A percentile compares a stretch with the other conserved stretches of the same genome.
phyloP scores from a whole-genome alignment of 2,888 invertebrate genomes.

The Hirtodrosophila alboralis region DNA sequence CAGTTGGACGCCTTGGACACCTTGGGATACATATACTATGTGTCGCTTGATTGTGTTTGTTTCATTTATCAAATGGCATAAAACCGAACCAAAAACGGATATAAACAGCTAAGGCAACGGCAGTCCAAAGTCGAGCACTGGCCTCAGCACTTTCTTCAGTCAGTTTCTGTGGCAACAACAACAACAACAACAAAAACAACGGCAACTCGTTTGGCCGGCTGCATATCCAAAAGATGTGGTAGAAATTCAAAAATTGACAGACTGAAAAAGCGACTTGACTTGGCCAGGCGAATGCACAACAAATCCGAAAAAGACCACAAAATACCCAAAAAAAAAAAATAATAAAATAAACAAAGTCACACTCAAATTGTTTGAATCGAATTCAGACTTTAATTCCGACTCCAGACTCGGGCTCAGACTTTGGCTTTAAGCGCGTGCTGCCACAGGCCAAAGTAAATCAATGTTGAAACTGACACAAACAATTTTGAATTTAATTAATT shows the following conservation, averaged over 20 bases:
- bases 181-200: conserved; percentile 7
- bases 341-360: conserved; percentile 30
- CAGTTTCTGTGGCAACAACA: conserved; percentile 40
- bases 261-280: conserved; percentile 28
- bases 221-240: conserved; percentile 56
- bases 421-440: conserved; percentile 15
- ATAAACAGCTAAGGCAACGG: conserved; percentile 59
- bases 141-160: conserved; percentile 66
- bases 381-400: conserved; percentile 10
- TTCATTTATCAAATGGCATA: conserved; percentile 70
- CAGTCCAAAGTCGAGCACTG: conserved; percentile 57
- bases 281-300: conserved; percentile 40
- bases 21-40: conserved; percentile 12
- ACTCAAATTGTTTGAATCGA: conserved; percentile 18
- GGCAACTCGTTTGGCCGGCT: conserved; percentile 56
- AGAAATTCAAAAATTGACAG: conserved; percentile 63
- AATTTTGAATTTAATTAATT: conserved; percentile 68
- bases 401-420: conserved; percentile 12
- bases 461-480: conserved; percentile 12
- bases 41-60: conserved; percentile 36
- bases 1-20: conserved; percentile 22
- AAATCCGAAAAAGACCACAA: conserved; percentile 5
- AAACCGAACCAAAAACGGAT: conserved; percentile 77
- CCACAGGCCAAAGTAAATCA: conserved; percentile 1
- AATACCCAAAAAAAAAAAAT: conserved; percentile 28